These are phyloP conservation scores for Trichoplusia ni DNA, from an alignment of 1,140 invertebrate species.

Conservation along the genomic window DNA sequence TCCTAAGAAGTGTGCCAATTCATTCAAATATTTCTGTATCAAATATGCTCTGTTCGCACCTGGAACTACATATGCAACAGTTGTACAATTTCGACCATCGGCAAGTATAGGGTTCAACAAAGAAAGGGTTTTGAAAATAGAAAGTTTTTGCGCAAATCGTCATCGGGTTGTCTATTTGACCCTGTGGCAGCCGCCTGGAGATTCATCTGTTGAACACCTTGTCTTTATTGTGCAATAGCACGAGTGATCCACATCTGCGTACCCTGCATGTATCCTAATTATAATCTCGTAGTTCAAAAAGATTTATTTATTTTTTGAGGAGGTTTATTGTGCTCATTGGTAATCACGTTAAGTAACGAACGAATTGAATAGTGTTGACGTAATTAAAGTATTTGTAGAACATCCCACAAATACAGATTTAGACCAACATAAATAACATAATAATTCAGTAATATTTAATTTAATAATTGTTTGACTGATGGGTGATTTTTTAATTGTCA, in stretches of 20 bases:
- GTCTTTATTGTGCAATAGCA: constrained; percentile 40
- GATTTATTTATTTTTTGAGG: too few species aligned
- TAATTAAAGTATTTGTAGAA: too few species aligned
- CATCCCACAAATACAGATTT: too few species aligned
- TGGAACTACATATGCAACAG: constrained; percentile 17
- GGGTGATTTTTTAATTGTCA: too few species aligned
- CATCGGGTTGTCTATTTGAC: constrained; percentile 41
- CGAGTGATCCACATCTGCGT: constrained; percentile 27
- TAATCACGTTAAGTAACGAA: too few species aligned
- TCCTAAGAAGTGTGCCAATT: constrained; percentile 1
- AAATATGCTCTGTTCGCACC: background rate
- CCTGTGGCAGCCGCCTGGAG: constrained; percentile 31
- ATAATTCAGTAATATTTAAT: too few species aligned
- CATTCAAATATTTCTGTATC: background rate
- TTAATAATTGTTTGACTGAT: too few species aligned
- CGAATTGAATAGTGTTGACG: too few species aligned
- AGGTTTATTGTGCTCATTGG: too few species aligned
- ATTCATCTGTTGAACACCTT: constrained; percentile 47
- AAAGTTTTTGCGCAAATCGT: constrained; percentile 64
- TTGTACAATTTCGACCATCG: constrained; percentile 6
- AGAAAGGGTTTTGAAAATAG: constrained; percentile 37
- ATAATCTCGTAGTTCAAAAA: too few species aligned
- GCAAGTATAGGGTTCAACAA: constrained; percentile 23
- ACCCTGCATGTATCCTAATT: background rate
- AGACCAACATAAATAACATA: too few species aligned